phyloP scores from a whole-genome alignment of 2,888 invertebrate species.

The Apamea crenata region DNA sequence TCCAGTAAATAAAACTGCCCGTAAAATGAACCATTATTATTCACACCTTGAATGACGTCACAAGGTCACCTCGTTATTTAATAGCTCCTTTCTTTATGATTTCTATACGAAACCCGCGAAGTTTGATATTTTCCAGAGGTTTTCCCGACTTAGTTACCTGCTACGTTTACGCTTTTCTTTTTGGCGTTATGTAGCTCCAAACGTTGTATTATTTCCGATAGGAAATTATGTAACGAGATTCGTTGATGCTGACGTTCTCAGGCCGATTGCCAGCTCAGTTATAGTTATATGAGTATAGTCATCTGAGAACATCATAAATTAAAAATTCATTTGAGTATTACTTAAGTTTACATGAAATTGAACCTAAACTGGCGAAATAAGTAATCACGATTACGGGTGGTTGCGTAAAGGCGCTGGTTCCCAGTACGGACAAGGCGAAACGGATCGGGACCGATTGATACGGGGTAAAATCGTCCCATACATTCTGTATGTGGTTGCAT shows the following conservation, averaged over 20 bases:
- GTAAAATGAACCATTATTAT: slow-evolving; percentile 35
- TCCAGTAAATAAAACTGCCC: slow-evolving; percentile 32
- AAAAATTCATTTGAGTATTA: slow-evolving; percentile 22
- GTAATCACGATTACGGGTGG: not conserved
- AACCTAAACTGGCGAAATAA: slow-evolving; percentile 14
- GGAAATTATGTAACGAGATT: slow-evolving; percentile 40
- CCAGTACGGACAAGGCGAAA: not conserved
- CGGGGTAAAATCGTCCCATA: not conserved
- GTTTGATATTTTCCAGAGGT: slow-evolving; percentile 18
- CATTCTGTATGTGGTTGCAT: not conserved
- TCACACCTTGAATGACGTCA: slow-evolving; percentile 33
- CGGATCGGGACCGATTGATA: not conserved
- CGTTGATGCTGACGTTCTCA: slow-evolving; percentile 46
- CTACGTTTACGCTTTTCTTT: slow-evolving; percentile 17
- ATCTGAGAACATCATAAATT: slow-evolving; percentile 14
- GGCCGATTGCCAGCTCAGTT: slow-evolving; percentile 42
- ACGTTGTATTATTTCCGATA: slow-evolving; percentile 22
- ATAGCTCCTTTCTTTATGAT: slow-evolving; percentile 39
- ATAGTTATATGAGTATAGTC: slow-evolving; percentile 36
- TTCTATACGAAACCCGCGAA: slow-evolving; percentile 8
- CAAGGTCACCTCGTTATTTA: slow-evolving; percentile 52
- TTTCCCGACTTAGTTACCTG: slow-evolving; percentile 14
- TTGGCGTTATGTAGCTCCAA: slow-evolving; percentile 28
- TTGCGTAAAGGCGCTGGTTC: not conserved
- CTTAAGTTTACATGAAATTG: slow-evolving; percentile 22